Conservation (phyloP, 2,797 vertebrate species). For the Holocentrus rufus region DNA sequence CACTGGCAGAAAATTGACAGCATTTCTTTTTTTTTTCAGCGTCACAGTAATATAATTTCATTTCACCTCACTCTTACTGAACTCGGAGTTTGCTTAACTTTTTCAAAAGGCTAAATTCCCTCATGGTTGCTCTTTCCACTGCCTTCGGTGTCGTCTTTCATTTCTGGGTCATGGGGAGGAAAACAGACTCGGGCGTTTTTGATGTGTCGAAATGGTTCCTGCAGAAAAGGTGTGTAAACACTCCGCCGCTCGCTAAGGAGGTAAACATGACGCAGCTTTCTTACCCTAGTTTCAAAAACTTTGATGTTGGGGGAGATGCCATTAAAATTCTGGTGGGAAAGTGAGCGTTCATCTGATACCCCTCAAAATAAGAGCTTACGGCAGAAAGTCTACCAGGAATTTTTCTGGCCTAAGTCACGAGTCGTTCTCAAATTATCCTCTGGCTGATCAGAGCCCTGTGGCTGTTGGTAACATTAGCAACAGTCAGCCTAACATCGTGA, state of each 20-base stretch:
- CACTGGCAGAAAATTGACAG: constrained; percentile 12
- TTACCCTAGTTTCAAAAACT: constrained; percentile 71
- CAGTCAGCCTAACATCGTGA: constrained; percentile 47
- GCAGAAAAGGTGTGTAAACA: constrained; percentile 73
- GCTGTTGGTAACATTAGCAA: constrained; percentile 26
- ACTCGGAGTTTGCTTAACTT: constrained; percentile 70
- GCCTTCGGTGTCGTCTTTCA: constrained; percentile 60
- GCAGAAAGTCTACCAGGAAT: constrained; percentile 27
- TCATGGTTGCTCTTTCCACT: constrained; percentile 42
- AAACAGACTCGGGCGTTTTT: constrained; percentile 65
- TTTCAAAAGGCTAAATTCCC: constrained; percentile 62
- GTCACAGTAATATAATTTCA: constrained; percentile 49
- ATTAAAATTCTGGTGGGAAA: constrained; percentile 65
- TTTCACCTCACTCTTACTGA: constrained; percentile 56
- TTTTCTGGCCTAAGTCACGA: constrained; percentile 2
- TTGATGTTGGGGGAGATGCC: constrained; percentile 72
- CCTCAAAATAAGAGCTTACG: constrained; percentile 38
- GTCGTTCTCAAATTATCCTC: constrained; percentile 13
- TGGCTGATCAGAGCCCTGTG: constrained; percentile 25
- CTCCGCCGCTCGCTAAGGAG: constrained; percentile 58
- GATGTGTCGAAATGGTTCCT: constrained; percentile 69
- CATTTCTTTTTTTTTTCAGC: constrained; percentile 22
- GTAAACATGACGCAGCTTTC: constrained; percentile 69
- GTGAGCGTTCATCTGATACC: constrained; percentile 46
- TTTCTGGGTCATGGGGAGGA: constrained; percentile 70